These are phyloP conservation scores for Galeruca laticollis DNA, from an alignment of 2,888 invertebrate species.

Conservation along the genomic window DNA sequence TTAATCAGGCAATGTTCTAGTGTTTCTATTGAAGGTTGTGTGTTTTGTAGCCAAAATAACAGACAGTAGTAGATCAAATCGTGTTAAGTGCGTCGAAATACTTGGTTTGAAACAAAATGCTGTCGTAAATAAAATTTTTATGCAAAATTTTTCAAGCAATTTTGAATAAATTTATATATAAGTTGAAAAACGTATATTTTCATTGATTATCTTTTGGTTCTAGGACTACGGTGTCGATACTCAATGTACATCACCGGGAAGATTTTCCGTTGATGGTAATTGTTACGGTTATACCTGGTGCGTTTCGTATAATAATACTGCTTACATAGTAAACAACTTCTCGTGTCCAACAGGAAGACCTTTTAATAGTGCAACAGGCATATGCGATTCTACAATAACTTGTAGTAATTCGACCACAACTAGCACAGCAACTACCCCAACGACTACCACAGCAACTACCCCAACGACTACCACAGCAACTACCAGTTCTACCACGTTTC, in stretches of 20 bases:
- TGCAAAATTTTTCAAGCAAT: too few species aligned
- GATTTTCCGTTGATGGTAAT: neutral
- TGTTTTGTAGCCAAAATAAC: too few species aligned
- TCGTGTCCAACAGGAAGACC: slow-evolving; percentile 18
- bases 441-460: neutral
- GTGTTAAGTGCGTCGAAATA: too few species aligned
- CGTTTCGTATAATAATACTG: neutral
- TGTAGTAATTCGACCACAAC: neutral
- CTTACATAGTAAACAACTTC: neutral
- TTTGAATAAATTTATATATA: too few species aligned
- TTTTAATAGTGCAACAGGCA: slow-evolving; percentile 1
- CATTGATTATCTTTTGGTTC: too few species aligned
- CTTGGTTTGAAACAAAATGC: too few species aligned
- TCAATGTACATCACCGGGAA: neutral
- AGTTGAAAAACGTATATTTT: too few species aligned
- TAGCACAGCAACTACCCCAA: neutral
- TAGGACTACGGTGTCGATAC: neutral
- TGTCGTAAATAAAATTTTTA: too few species aligned
- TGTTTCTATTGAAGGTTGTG: too few species aligned
- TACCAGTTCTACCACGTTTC: neutral
- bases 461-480: neutral
- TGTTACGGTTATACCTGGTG: neutral
- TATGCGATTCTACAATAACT: neutral
- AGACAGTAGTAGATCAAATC: too few species aligned
- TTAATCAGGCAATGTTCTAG: too few species aligned